Evolutionary conservation across 2,113 vertebrate species (phyloP), one percentile per base, ranked within the genome.

Genomic region (Empidonax traillii): DNA sequence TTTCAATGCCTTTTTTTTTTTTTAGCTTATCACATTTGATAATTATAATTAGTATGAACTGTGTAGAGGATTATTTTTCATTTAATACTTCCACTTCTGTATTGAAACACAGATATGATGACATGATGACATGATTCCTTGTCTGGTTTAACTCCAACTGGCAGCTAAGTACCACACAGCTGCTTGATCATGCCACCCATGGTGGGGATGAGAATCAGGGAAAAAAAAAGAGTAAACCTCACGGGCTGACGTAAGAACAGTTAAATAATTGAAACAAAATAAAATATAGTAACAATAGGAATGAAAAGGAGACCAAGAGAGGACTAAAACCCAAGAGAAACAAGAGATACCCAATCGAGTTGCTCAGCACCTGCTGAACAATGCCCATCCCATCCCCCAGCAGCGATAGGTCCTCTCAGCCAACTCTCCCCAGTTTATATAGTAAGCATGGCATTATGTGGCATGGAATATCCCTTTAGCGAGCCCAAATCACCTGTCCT

Each of bases 381-480:
- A 17, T 59, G 37, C 37, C 44, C 27, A 8, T 37, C 44, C 61
- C 22, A 13, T 24, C 49, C 27, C 12, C 1, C 37, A 46, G 37
- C 22, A 74, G 68, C 16, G 27, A 37, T 33, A 0, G 0, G 33
- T 28, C 18, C 35, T 24, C 33, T 39, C 15, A 9, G 33, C 22
- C 18, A 27, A 58, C 51, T 66, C 23, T 41, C 5, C 12, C 18
- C 2, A 2, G 27, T 58, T 33, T 41, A 5, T 44, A 15, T 27
- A 23, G 25, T 37, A 37, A 14, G 17, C 37, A 23, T 27, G 37
- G 27, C 31, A 4, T 67, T 59, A 22, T 39, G 3, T 66, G 14
- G 4, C 33, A 10, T 44, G 22, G 44, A 44, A 33, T 51, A 23
- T 37, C 31, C 8, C 9, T 39, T 33, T 44, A 27, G 35, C 8